Evolutionary conservation across 2,888 invertebrate species (phyloP), one percentile per base, ranked within the genome.

Genomic region (Pseudolycoriella hygida): DNA sequence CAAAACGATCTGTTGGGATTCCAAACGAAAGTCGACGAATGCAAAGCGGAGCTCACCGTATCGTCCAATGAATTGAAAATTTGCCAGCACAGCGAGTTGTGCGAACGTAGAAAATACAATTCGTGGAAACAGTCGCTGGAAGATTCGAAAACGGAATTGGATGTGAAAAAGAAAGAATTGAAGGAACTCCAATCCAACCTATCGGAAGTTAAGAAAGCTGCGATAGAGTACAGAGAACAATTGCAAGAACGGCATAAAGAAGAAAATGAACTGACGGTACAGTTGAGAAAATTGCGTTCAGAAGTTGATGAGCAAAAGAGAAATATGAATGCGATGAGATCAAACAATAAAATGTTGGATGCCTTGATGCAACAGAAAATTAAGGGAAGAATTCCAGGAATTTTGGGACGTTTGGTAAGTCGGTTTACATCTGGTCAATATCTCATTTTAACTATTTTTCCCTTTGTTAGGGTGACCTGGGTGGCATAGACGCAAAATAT

Each of bases 381-480:
- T 1, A 72, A 75, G 38, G 93, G 94, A 1, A n/a, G n/a, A n/a
- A n/a, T n/a, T n/a, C n/a, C n/a, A 0, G 96, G 96, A 8, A 77
- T 96, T 50, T 77, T 80, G 56, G 96, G 96, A 1, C 72, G 96
- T 62, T 65, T 96, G 71, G 44, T 44, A 32, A 66, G 70, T 60
- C 38, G 15, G 17, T 14, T 25, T 44, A 6, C 2, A 2, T 31
- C 43, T 41, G 31, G 19, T 46, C n/a, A 32, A 38, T 51, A 42
- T n/a, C 39, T 42, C 38, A 40, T n/a, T n/a, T n/a, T n/a, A n/a
- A n/a, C n/a, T n/a, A n/a, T n/a, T n/a, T n/a, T n/a, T n/a, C n/a
- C n/a, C n/a, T n/a, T n/a, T n/a, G n/a, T n/a, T 56, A 89, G 88
- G 97, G 97, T 6, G 94, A 97, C 60, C 72, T 98, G 30, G 98